phyloP scores from a whole-genome alignment of 2,888 invertebrate species.

The Troilus luridus region DNA sequence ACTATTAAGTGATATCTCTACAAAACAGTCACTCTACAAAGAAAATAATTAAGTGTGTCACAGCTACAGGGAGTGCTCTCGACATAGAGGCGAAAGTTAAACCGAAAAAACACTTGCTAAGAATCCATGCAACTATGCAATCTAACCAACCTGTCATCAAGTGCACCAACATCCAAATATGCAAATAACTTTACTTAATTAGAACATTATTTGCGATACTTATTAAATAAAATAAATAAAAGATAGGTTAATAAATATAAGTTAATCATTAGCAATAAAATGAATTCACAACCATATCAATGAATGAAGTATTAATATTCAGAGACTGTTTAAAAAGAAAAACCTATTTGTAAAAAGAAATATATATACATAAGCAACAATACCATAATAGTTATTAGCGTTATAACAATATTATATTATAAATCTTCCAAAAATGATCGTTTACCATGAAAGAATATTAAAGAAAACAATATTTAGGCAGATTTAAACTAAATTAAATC shows the following conservation, averaged over 20 bases:
- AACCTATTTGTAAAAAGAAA: background rate
- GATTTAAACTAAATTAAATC: background rate
- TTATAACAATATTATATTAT: background rate
- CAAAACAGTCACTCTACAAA: background rate
- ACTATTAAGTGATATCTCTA: background rate
- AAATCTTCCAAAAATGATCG: background rate
- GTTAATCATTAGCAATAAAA: background rate
- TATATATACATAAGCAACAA: background rate
- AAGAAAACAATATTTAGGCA: background rate
- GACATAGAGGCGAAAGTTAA: background rate
- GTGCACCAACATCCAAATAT: slow-evolving; percentile 39
- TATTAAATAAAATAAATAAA: background rate
- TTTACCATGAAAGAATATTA: background rate
- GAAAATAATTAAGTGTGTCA: background rate
- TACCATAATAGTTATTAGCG: background rate
- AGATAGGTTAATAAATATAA: background rate
- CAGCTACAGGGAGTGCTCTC: background rate
- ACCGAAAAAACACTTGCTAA: slow-evolving; percentile 16
- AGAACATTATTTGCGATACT: background rate
- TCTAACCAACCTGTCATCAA: slow-evolving; percentile 64
- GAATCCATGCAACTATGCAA: slow-evolving; percentile 61
- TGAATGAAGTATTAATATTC: background rate
- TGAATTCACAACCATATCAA: background rate
- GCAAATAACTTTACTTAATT: slow-evolving; percentile 23
- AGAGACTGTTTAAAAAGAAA: background rate